Evolutionary conservation across 2,113 vertebrate species (phyloP).

Genomic region (Eira barbara): DNA sequence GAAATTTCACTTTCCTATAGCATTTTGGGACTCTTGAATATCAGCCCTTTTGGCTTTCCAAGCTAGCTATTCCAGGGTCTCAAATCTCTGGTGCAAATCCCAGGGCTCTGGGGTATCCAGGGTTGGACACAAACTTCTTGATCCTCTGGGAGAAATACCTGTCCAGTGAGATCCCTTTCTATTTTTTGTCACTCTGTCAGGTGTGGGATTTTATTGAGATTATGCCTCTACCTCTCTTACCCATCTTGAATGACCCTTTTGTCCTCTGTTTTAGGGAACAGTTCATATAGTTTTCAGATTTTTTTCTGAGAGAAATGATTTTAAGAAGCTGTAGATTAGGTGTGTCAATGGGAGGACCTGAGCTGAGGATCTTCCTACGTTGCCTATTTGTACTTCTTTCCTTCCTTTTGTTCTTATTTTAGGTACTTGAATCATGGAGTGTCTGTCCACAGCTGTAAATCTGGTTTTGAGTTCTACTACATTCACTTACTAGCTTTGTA

Average conservation of each 20-base stretch:
- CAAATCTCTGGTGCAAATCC: background rate
- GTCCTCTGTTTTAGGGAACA: background rate
- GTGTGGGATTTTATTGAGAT: background rate
- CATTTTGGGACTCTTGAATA: background rate
- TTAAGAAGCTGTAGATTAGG: background rate
- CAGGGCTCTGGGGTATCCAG: background rate
- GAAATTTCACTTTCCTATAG: background rate
- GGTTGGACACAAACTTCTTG: background rate
- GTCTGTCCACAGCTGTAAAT: background rate
- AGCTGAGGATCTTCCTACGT: background rate
- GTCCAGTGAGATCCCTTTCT: background rate
- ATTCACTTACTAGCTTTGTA: background rate
- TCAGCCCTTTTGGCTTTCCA: background rate
- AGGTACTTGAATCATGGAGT: too few species aligned
- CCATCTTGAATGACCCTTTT: background rate
- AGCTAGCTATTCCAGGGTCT: background rate
- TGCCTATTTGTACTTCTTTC: background rate
- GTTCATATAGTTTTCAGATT: background rate
- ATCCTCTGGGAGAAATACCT: background rate
- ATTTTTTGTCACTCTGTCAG: background rate
- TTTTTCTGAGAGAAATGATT: background rate
- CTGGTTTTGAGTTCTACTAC: background rate
- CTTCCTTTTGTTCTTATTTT: background rate
- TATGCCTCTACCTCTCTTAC: background rate
- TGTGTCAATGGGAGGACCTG: background rate